Conservation (phyloP, 2,797 vertebrate species). For the Acipenser transmontanus region DNA sequence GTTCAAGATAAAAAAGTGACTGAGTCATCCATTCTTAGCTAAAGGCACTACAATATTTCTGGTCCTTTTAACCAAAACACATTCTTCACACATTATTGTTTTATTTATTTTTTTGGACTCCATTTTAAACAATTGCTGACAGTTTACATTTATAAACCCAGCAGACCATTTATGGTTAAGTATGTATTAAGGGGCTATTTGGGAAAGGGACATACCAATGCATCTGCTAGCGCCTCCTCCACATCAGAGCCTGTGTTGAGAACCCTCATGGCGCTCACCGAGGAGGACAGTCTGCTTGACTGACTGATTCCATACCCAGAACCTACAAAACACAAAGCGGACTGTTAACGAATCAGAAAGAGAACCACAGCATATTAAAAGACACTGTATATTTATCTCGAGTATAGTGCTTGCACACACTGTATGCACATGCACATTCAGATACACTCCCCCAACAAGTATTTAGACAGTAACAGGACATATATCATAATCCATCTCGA, state of each 20-base stretch:
- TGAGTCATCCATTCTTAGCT: too few relatives aligned
- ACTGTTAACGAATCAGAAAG: too few relatives aligned
- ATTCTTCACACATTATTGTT: too few relatives aligned
- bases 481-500: constrained; percentile 6
- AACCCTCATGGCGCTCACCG: constrained; percentile 92
- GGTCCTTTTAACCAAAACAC: too few relatives aligned
- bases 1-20: too few relatives aligned
- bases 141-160: too few relatives aligned
- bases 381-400: background rate
- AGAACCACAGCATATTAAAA: background rate
- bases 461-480: background rate
- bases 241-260: constrained; percentile 92
- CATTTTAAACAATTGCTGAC: too few relatives aligned
- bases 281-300: constrained; percentile 85
- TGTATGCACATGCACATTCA: constrained; percentile 13
- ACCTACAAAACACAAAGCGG: constrained; percentile 46
- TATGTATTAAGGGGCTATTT: too few relatives aligned
- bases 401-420: too few relatives aligned
- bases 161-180: too few relatives aligned
- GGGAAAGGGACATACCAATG: constrained; percentile 66
- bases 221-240: constrained; percentile 92
- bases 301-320: constrained; percentile 82
- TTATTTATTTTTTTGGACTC: too few relatives aligned
- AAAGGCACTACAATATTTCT: too few relatives aligned
- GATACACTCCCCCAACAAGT: constrained; percentile 15